Evolutionary conservation across 2,888 invertebrate species (phyloP).

Genomic region (Brachycybe producta): DNA sequence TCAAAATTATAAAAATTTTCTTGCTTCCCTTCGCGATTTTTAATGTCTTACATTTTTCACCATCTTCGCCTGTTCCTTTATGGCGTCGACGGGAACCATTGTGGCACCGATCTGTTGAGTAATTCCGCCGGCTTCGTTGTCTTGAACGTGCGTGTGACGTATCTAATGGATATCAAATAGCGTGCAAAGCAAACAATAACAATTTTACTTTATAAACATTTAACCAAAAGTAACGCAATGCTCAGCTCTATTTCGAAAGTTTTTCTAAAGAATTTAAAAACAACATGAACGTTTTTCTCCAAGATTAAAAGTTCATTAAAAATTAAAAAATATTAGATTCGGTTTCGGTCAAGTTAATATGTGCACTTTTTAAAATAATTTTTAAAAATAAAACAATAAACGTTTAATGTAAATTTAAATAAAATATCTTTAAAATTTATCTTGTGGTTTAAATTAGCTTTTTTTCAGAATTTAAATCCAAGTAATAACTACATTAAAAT

Average conservation of each 20-base stretch:
- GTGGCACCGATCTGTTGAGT: slow-evolving; percentile 99
- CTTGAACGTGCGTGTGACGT: slow-evolving; percentile 43
- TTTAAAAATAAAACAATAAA: too few species aligned
- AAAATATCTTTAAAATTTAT: too few species aligned
- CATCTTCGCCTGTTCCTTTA: slow-evolving; percentile 84
- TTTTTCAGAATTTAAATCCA: too few species aligned
- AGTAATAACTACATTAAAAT: too few species aligned
- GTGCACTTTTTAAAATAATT: too few species aligned
- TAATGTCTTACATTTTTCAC: slow-evolving; percentile 64
- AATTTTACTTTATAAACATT: slow-evolving; percentile 3
- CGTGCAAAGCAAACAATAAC: too few species aligned
- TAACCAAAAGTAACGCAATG: slow-evolving; percentile 1
- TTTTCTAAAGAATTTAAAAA: slow-evolving; percentile 9
- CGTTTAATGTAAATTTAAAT: too few species aligned
- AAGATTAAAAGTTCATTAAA: slow-evolving; percentile 10
- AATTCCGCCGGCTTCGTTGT: slow-evolving; percentile 96
- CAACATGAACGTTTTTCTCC: slow-evolving; percentile 1
- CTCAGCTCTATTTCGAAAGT: not conserved
- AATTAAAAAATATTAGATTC: too few species aligned
- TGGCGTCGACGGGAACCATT: slow-evolving; percentile 91
- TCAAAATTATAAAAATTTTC: not conserved
- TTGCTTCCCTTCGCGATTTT: not conserved
- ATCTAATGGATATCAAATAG: slow-evolving; percentile 32
- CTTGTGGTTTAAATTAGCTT: too few species aligned
- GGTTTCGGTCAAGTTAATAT: too few species aligned